Base-by-base conservation (phyloP, 2,113 vertebrate species). In the Columbina picui region DNA sequence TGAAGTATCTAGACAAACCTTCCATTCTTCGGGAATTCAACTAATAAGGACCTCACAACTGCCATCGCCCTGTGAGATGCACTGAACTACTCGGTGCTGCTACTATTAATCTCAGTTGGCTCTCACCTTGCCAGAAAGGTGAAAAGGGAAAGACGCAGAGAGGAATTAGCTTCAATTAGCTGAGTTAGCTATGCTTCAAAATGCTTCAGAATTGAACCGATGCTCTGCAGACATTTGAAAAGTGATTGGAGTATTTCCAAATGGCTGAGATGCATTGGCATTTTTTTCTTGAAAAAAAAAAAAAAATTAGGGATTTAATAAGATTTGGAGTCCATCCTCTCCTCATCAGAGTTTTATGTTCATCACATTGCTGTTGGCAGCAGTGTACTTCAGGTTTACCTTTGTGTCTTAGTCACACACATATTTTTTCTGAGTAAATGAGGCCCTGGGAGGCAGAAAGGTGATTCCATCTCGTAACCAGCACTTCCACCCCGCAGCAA, bases 161-260 rank as follows among this genome's bases (percentile, higher is more conserved):
- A 84, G 56, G 59, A 93, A 86, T 96, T 75, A 36, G 9, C 55
- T 84, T 81, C 52, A 26, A 65, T 94, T 80, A 93, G 83, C 53
- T 76, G 92, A 78, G 53, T 65, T 89, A 78, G 63, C 71, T 55
- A 1, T 1, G 6, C 43, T 84, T 68, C 83, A 74, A 8, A 95
- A 70, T 32, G 52, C 90, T 85, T 95, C 87, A 53, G 64, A 74
- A 47, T 71, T 82, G 81, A 84, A 34, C 73, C 69, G 53, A 67
- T 74, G 78, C 22, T 78, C 73, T 92, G 79, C 69, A 71, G 90
- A 71, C 57, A 19, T 65, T 94, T 83, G 25, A 82, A 85, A 90
- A 71, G 39, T 8, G 41, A 65, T 82, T 89, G 89, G 83, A 82
- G 45, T 79, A 65, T 79, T 95, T 94, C 61, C 94, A 90, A 76